These are phyloP conservation scores for Pantala flavescens DNA, from an alignment of 1,140 invertebrate genomes.

Conservation along the genomic window DNA sequence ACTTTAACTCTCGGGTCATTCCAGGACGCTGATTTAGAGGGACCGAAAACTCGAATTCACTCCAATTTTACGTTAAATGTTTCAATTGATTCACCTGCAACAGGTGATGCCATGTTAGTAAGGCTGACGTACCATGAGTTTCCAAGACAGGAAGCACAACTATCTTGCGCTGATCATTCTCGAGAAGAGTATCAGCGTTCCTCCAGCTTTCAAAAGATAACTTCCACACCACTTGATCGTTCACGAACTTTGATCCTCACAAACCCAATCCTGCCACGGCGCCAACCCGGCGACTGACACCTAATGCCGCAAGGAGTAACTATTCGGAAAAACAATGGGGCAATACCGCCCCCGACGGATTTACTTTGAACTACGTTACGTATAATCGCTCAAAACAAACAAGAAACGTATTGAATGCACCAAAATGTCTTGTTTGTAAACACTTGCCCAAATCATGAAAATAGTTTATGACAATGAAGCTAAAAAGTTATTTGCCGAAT, in stretches of 20 bases:
- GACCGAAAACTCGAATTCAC: no score
- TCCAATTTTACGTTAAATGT: no score
- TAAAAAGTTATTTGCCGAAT: constrained; percentile 64
- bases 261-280: background rate
- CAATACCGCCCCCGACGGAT: background rate
- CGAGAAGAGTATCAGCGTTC: background rate
- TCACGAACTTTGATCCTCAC: background rate
- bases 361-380: background rate
- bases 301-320: background rate
- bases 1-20: no score
- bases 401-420: background rate
- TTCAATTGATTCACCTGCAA: background rate
- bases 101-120: background rate
- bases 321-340: background rate
- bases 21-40: no score
- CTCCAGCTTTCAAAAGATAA: background rate
- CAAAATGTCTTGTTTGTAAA: constrained; percentile 17
- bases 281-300: background rate
- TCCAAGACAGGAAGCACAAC: background rate
- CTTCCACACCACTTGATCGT: background rate
- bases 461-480: constrained; percentile 48
- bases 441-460: background rate
- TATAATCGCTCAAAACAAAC: background rate
- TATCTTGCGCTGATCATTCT: background rate
- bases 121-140: background rate